A percentile compares a stretch with the other conserved stretches of the same genome.
Evolutionary conservation across 92 coral and sea anemone species (phyloP).

Genomic region (Palythoa grandis): DNA sequence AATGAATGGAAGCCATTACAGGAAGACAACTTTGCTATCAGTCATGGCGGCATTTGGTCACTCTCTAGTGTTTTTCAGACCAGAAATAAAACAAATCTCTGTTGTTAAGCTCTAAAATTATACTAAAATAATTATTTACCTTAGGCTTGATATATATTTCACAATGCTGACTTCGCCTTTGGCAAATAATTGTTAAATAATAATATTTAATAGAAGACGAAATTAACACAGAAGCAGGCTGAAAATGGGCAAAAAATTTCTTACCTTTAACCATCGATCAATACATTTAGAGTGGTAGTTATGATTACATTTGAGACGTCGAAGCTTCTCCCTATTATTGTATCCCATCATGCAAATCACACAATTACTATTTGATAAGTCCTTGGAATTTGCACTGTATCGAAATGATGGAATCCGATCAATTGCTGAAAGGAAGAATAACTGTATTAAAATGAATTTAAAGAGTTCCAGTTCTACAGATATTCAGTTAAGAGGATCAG

Average conservation of each 20-base stretch:
- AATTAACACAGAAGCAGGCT: not conserved
- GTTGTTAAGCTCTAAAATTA: too few relatives aligned
- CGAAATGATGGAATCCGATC: slow-evolving; percentile 95
- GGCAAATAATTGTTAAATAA: too few relatives aligned
- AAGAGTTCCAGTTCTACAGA: not conserved
- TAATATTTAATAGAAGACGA: too few relatives aligned
- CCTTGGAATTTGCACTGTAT: slow-evolving; percentile 90
- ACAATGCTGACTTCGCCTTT: too few relatives aligned
- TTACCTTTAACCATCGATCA: slow-evolving; percentile 96
- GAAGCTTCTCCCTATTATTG: slow-evolving; percentile 85
- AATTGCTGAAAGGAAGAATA: slow-evolving; percentile 60
- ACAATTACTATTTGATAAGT: slow-evolving; percentile 86
- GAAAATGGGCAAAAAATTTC: not conserved
- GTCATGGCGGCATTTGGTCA: too few relatives aligned
- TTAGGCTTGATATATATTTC: too few relatives aligned
- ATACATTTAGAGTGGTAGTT: slow-evolving; percentile 98
- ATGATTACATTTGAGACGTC: slow-evolving; percentile 91
- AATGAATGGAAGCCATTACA: too few relatives aligned
- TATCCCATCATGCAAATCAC: slow-evolving; percentile 98
- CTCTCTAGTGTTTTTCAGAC: too few relatives aligned
- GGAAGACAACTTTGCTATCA: too few relatives aligned
- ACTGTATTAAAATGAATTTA: not conserved
- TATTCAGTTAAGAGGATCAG: too few relatives aligned
- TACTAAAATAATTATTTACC: too few relatives aligned
- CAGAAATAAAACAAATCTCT: too few relatives aligned